Evolutionary conservation across 2,797 vertebrate genomes (phyloP).

Genomic region (Parotocinclus haroldoi): DNA sequence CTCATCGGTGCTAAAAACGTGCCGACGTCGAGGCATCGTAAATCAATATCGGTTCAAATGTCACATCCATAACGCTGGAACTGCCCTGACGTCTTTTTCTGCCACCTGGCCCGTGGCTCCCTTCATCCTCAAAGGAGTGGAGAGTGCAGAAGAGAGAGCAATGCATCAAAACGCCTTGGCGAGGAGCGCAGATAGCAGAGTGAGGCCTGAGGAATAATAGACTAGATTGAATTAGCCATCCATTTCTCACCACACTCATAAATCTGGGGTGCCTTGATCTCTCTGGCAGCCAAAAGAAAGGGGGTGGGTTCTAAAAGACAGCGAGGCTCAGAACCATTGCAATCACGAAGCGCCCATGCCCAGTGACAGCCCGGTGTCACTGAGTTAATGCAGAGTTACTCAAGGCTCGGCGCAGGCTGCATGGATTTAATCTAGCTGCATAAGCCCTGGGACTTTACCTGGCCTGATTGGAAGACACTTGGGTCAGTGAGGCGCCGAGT

Average conservation of each 20-base stretch:
- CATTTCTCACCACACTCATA: conserved; percentile 60
- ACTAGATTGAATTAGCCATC: conserved; percentile 70
- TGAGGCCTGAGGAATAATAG: conserved; percentile 67
- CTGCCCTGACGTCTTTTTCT: conserved; percentile 32
- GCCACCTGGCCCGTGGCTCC: conserved; percentile 45
- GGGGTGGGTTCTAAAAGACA: conserved; percentile 53
- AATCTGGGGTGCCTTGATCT: conserved; percentile 66
- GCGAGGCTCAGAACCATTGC: conserved; percentile 31
- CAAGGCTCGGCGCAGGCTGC: conserved; percentile 23
- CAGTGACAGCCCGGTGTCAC: conserved; percentile 36
- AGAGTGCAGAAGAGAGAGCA: conserved; percentile 55
- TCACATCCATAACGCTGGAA: conserved; percentile 9
- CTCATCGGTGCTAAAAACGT: not conserved
- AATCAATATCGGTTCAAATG: conserved; percentile 8
- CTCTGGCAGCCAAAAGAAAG: conserved; percentile 58
- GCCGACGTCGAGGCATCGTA: not conserved
- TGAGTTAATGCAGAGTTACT: conserved; percentile 44
- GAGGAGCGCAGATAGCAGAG: conserved; percentile 61
- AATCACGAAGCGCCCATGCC: conserved; percentile 28
- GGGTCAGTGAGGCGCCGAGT: conserved; percentile 19
- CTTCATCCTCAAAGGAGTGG: conserved; percentile 55
- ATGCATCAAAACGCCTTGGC: conserved; percentile 70
- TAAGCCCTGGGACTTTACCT: conserved; percentile 31
- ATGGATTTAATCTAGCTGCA: conserved; percentile 44
- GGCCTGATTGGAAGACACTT: conserved; percentile 19